Percentiles rank a stretch among this genome's conserved stretches.
Evolutionary conservation across 2,888 invertebrate genomes (phyloP).

Genomic region (Syrista parreyssii): DNA sequence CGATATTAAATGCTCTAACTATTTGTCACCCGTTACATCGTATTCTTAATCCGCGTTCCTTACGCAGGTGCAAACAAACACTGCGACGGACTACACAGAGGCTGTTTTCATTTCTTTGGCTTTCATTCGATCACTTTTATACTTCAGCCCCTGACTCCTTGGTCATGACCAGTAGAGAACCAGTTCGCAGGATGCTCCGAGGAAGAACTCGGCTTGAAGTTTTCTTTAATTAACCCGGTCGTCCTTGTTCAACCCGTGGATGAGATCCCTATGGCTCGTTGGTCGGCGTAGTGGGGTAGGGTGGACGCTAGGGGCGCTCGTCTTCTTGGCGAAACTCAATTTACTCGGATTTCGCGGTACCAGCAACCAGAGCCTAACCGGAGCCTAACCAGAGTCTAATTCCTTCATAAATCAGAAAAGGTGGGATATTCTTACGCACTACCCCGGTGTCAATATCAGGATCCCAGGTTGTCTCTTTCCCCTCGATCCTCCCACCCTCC

Average conservation of each 20-base stretch:
- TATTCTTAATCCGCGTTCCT: not conserved
- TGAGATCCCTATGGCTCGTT: not conserved
- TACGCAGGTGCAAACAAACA: not conserved
- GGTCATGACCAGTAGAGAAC: not conserved
- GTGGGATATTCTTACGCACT: slow-evolving; percentile 40
- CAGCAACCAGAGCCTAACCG: slow-evolving; percentile 22
- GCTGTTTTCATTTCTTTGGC: not conserved
- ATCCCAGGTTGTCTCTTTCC: slow-evolving; percentile 30
- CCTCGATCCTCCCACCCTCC: not conserved
- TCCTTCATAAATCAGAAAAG: slow-evolving; percentile 43
- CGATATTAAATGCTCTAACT: not conserved
- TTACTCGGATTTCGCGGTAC: slow-evolving; percentile 33
- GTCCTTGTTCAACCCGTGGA: not conserved
- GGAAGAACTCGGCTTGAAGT: not conserved
- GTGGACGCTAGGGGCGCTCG: no score
- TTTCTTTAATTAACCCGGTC: not conserved
- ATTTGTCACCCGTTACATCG: not conserved
- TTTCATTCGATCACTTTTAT: not conserved
- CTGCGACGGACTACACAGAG: not conserved
- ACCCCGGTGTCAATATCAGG: slow-evolving; percentile 43
- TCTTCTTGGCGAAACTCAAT: slow-evolving; percentile 20
- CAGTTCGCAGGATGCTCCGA: not conserved
- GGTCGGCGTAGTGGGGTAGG: not conserved
- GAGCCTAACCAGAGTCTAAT: slow-evolving; percentile 20
- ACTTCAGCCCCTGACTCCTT: not conserved